These are phyloP conservation scores for Siphonodentalium dalli DNA, from an alignment of 2,888 invertebrate species.

Conservation along the genomic window DNA sequence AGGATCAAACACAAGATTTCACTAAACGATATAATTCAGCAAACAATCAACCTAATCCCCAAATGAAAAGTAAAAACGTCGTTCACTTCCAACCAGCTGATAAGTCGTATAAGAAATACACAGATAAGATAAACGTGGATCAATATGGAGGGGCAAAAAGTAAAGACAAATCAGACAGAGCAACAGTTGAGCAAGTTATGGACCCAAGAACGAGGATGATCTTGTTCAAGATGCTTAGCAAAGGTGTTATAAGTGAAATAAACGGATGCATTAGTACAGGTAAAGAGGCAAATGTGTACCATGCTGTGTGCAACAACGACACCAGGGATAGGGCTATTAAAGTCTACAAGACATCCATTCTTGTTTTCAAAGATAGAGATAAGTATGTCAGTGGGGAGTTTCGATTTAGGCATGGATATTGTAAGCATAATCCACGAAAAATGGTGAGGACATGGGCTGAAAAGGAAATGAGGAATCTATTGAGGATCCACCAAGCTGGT, in stretches of 20 bases:
- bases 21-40: no score
- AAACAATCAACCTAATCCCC: slow-evolving; percentile 25
- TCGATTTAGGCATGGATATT: slow-evolving; percentile 89
- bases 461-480: slow-evolving; percentile 96
- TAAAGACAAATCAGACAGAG: slow-evolving; percentile 92
- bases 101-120: slow-evolving; percentile 80
- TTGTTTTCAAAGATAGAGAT: slow-evolving; percentile 96
- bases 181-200: slow-evolving; percentile 96
- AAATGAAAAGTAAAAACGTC: slow-evolving; percentile 18
- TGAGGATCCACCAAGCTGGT: slow-evolving; percentile 78
- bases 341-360: slow-evolving; percentile 95
- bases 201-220: slow-evolving; percentile 96
- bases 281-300: slow-evolving; percentile 98
- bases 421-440: slow-evolving; percentile 92
- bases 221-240: slow-evolving; percentile 88
- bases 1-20: no score
- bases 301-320: slow-evolving; percentile 74
- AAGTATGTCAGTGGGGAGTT: slow-evolving; percentile 97
- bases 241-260: slow-evolving; percentile 83
- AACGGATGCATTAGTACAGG: slow-evolving; percentile 98
- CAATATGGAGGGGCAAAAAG: slow-evolving; percentile 36
- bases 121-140: slow-evolving; percentile 82
- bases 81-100: slow-evolving; percentile 75
- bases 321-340: slow-evolving; percentile 60
- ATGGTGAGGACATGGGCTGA: slow-evolving; percentile 99